These are phyloP conservation scores for Marcusenius ussheri DNA, from an alignment of 2,113 vertebrate genomes.

Conservation along the genomic window DNA sequence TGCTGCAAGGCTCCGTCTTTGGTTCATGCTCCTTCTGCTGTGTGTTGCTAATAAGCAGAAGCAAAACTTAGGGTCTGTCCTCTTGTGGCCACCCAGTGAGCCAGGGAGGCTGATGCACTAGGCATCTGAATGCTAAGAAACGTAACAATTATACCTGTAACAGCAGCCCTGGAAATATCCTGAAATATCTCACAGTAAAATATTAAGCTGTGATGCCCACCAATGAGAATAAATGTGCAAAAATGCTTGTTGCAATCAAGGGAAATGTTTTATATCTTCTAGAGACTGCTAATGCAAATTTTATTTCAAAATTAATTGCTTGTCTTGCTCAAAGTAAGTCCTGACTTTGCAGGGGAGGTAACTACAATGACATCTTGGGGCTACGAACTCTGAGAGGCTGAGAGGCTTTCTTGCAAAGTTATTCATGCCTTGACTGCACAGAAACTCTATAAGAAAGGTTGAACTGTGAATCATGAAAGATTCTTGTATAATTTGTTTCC, in stretches of 20 bases:
- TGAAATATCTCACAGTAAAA: background rate
- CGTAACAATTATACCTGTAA: background rate
- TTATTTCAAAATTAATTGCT: constrained; percentile 24
- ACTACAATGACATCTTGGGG: constrained; percentile 1
- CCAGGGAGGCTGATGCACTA: background rate
- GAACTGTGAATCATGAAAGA: background rate
- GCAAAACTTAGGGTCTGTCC: background rate
- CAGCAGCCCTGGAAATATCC: background rate
- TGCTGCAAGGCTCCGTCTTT: background rate
- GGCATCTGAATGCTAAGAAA: background rate
- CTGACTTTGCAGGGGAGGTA: constrained; percentile 5
- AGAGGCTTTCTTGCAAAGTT: constrained; percentile 26
- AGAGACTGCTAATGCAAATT: constrained; percentile 26
- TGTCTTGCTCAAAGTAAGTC: constrained; percentile 32
- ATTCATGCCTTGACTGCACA: constrained; percentile 20
- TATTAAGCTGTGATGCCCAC: background rate
- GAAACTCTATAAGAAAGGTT: background rate
- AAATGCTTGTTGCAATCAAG: constrained; percentile 8
- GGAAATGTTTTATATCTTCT: background rate
- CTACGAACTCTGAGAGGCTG: constrained; percentile 16
- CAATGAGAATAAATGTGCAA: constrained; percentile 1
- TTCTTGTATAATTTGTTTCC: background rate
- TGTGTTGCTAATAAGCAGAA: background rate
- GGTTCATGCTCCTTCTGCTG: background rate
- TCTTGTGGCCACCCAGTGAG: background rate